Percentiles rank a stretch among this genome's conserved stretches.
These are phyloP conservation scores for Lipophrys pholis DNA, from an alignment of 2,113 vertebrate species.

Conservation along the genomic window DNA sequence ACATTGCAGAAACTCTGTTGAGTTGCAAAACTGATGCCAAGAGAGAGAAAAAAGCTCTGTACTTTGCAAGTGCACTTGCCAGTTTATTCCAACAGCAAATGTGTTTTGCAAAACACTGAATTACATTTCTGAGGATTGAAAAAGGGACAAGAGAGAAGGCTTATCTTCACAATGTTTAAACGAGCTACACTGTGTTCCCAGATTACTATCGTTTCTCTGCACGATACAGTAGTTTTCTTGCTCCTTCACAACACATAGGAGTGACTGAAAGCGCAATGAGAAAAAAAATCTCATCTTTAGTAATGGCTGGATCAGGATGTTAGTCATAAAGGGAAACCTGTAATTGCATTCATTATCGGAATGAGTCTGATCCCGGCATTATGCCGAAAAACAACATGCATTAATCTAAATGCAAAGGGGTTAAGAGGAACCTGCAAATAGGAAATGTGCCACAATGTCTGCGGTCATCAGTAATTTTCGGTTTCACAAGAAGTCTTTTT, in stretches of 20 bases:
- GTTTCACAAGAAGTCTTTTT: conserved; percentile 31
- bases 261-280: conserved; percentile 29
- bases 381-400: conserved; percentile 61
- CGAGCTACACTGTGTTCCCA: conserved; percentile 1
- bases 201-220: not conserved
- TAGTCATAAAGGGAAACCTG: conserved; percentile 68
- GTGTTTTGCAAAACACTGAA: not conserved
- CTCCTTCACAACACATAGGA: conserved; percentile 21
- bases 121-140: conserved; percentile 5
- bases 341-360: conserved; percentile 76
- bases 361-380: conserved; percentile 66
- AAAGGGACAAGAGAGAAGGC: not conserved
- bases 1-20: not conserved
- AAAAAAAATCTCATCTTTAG: conserved; percentile 47
- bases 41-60: not conserved
- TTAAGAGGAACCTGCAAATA: conserved; percentile 45
- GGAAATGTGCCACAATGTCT: conserved; percentile 54
- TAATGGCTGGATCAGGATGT: conserved; percentile 70
- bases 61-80: no score
- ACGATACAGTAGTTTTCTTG: conserved; percentile 10
- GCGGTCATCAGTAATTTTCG: conserved; percentile 34
- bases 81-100: conserved; percentile 24
- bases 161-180: conserved; percentile 1
- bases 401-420: conserved; percentile 47
- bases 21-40: not conserved